Base-by-base conservation (phyloP, 2,797 vertebrate genomes). In the Helarctos malayanus region DNA sequence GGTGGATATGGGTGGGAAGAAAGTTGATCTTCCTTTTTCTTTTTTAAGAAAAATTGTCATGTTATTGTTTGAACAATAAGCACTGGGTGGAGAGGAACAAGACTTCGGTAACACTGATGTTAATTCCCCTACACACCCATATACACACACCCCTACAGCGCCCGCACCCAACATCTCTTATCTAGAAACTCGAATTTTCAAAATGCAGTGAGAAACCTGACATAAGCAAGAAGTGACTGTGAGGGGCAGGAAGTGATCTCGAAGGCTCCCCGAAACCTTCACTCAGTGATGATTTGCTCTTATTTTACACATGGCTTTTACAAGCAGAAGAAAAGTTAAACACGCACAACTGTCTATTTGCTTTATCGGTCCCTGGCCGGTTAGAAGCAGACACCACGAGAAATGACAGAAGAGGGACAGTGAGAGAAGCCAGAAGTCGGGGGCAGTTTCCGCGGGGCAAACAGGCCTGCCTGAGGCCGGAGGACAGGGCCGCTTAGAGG, bases 291-390 rank as follows among this genome's bases (percentile, higher is more conserved):
- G 5, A 4, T 41, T 75, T 59, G 27, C n/a, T 69, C 23, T 82
- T 73, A 45, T 61, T 61, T 49, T 71, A 57, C 1, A 21, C 10
- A 23, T 45, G 1, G 23, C 69, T 75, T 73, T 86, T n/a, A 65
- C 83, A 97, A 75, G 27, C 69, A 95, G 83, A 82, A 82, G 6
- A 61, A 82, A 97, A 56, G 23, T n/a, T 56, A 84, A 75, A 57
- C 25, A 80, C 80, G 47, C 4, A 19, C 27, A 80, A 84, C 32
- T 4, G 14, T 56, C 19, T 83, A 5, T 86, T 79, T 87, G 76
- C 3, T 63, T 61, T 84, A 25, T 92, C 32, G 19, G 18, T 56
- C 61, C 54, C 63, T 84, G 35, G 57, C 80, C 91, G 75, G 52
- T 69, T 32, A 63, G 68, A 93, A 89, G 63, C 52, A 69, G 83